These are phyloP conservation scores for Vidua chalybeata DNA, from an alignment of 2,113 vertebrate species.

Conservation along the genomic window DNA sequence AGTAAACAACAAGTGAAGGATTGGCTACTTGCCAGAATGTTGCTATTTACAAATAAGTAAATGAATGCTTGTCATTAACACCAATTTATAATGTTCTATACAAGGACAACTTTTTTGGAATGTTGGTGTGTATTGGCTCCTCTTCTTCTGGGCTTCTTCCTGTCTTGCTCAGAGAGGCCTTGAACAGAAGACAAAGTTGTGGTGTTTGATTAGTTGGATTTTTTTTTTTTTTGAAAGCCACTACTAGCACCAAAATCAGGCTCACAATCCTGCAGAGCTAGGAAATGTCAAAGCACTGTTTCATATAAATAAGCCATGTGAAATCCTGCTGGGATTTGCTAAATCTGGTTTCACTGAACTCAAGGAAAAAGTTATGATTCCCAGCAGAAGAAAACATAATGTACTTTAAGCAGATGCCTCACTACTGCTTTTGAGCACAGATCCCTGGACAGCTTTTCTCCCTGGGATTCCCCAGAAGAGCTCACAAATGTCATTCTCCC, in stretches of 20 bases:
- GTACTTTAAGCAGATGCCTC: background rate
- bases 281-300: constrained; percentile 10
- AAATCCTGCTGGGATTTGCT: background rate
- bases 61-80: background rate
- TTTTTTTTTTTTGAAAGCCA: background rate
- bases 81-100: background rate
- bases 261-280: background rate
- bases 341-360: background rate
- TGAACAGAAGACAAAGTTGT: background rate
- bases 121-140: background rate
- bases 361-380: background rate
- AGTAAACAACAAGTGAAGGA: background rate
- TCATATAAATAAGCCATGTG: background rate
- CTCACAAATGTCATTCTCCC: background rate
- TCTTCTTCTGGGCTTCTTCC: background rate
- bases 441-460: background rate
- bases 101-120: background rate
- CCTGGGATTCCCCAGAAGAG: background rate
- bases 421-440: background rate
- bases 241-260: background rate
- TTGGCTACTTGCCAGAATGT: background rate
- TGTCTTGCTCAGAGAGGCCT: background rate
- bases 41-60: background rate
- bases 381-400: background rate
- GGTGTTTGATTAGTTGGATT: background rate